phyloP scores from a whole-genome alignment of 2,113 vertebrate genomes.

The Gracilinanus agilis region DNA sequence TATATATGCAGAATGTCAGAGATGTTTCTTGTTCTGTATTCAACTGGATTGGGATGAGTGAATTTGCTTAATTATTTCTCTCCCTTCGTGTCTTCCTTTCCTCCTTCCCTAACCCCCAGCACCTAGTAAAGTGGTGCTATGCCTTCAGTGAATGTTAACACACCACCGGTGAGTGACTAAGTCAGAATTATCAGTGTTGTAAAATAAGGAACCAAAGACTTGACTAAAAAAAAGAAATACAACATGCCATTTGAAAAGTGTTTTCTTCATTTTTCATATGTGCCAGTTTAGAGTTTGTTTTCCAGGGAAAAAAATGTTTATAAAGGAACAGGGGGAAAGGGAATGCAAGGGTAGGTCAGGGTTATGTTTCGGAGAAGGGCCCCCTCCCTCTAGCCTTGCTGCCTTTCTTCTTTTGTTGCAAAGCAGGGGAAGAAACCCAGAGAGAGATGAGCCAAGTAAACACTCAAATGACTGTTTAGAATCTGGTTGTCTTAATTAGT shows the following conservation, averaged over 20 bases:
- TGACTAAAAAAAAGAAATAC: neutral
- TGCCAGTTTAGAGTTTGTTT: slow-evolving; percentile 21
- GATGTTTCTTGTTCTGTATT: neutral
- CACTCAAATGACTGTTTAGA: slow-evolving; percentile 47
- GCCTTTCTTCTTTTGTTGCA: slow-evolving; percentile 12
- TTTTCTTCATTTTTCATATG: slow-evolving; percentile 44
- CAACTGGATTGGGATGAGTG: neutral
- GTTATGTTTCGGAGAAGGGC: slow-evolving; percentile 8
- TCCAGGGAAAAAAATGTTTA: neutral
- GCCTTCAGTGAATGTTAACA: slow-evolving; percentile 23
- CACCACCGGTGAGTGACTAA: neutral
- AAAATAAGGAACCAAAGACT: neutral
- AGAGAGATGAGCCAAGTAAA: slow-evolving; percentile 19
- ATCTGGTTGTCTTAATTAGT: slow-evolving; percentile 63
- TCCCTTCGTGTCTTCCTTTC: neutral
- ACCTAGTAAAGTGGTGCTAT: neutral
- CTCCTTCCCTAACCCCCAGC: neutral
- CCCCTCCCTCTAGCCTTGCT: neutral
- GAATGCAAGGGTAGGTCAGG: neutral
- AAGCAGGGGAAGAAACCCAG: slow-evolving; percentile 42
- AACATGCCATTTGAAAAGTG: slow-evolving; percentile 2
- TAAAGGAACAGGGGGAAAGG: neutral
- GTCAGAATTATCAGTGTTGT: neutral
- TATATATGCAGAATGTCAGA: neutral
- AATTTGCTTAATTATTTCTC: neutral